A percentile compares a stretch with the other conserved stretches of the same genome.
Conservation (phyloP, 1,140 invertebrate species). For the Euschistus heros region DNA sequence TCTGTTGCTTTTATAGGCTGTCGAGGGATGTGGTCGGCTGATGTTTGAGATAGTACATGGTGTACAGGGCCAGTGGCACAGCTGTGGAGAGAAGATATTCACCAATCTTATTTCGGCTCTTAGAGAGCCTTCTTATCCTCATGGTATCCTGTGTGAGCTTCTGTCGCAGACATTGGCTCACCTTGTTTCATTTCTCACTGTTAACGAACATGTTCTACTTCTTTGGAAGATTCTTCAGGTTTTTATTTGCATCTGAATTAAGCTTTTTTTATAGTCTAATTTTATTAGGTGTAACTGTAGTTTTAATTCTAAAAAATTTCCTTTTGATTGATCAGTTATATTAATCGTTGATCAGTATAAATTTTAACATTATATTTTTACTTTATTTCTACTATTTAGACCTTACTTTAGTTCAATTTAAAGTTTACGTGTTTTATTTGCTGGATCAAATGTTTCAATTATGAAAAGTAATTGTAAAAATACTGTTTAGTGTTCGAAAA, state of each 20-base stretch:
- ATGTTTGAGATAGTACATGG: conserved; percentile 78
- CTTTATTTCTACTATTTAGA: too few species aligned
- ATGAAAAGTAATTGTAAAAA: too few species aligned
- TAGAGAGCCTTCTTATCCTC: conserved; percentile 9
- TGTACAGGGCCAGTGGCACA: conserved; percentile 69
- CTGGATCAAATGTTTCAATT: too few species aligned
- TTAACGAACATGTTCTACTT: conserved; percentile 18
- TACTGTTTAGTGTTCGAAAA: too few species aligned
- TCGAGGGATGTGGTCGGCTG: conserved; percentile 64
- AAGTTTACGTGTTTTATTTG: too few species aligned
- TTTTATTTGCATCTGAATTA: conserved; percentile 11
- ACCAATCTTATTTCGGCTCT: conserved; percentile 10
- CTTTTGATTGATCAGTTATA: too few species aligned
- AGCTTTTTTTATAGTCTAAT: too few species aligned
- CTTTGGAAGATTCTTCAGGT: conserved; percentile 29
- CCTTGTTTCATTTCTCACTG: conserved; percentile 21
- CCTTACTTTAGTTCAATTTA: too few species aligned
- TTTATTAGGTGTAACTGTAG: too few species aligned
- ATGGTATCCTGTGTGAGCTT: conserved; percentile 8
- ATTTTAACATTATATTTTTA: too few species aligned
- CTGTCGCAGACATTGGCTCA: conserved; percentile 10
- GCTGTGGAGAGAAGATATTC: conserved; percentile 43
- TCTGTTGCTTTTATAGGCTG: conserved; percentile 37
- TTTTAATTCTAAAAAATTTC: too few species aligned
- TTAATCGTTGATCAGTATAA: too few species aligned